Evolutionary conservation across 2,888 invertebrate genomes (phyloP).

Genomic region (Carabus problematicus): DNA sequence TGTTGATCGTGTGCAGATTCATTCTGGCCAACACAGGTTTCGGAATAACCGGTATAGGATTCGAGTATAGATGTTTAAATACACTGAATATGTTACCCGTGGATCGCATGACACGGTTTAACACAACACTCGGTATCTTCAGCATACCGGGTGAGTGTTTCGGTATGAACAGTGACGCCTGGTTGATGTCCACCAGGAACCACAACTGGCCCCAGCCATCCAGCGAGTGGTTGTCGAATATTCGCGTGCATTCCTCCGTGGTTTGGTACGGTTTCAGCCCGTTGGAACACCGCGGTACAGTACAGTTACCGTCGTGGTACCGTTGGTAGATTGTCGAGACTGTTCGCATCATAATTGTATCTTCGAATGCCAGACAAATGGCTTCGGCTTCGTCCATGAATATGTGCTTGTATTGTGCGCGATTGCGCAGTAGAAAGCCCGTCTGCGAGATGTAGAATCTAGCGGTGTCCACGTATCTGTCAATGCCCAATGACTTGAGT

Average conservation of each 20-base stretch:
- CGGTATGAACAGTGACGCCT: constrained; percentile 55
- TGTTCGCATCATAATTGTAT: constrained; percentile 51
- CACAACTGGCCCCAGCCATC: constrained; percentile 55
- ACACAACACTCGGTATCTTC: constrained; percentile 51
- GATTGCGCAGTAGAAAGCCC: constrained; percentile 51
- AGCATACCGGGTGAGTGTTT: constrained; percentile 53
- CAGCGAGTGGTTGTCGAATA: constrained; percentile 45
- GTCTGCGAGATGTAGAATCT: constrained; percentile 53
- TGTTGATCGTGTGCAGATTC: constrained; percentile 49
- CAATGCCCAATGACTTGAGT: constrained; percentile 49
- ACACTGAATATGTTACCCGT: constrained; percentile 54
- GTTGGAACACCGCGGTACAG: constrained; percentile 44
- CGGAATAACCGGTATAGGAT: constrained; percentile 51
- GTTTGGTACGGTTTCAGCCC: constrained; percentile 30
- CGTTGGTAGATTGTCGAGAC: constrained; percentile 49
- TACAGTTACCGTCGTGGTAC: constrained; percentile 53
- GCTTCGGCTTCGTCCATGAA: constrained; percentile 58
- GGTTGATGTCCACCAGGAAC: constrained; percentile 57
- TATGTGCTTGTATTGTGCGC: constrained; percentile 54
- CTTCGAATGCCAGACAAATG: constrained; percentile 53
- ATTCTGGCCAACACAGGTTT: constrained; percentile 47
- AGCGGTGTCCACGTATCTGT: constrained; percentile 53
- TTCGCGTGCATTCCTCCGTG: constrained; percentile 40
- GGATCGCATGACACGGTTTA: constrained; percentile 55
- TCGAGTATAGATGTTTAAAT: constrained; percentile 54